Evolutionary conservation across 2,888 invertebrate species (phyloP).

Genomic region (Metellina segmentata): DNA sequence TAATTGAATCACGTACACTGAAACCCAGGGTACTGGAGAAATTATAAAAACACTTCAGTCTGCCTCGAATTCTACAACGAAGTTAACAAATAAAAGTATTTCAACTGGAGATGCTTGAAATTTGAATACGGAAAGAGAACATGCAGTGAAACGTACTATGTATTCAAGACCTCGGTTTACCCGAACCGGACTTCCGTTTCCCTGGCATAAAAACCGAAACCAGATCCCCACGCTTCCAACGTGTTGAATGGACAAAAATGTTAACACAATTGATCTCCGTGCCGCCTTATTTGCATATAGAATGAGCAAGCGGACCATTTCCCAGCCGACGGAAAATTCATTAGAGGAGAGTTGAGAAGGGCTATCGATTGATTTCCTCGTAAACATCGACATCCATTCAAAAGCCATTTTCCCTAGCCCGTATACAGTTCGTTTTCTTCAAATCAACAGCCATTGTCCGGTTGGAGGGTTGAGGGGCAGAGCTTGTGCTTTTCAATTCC

Average conservation of each 20-base stretch:
- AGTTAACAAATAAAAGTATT: no score
- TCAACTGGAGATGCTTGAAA: no score
- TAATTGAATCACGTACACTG: no score
- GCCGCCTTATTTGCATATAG: neutral
- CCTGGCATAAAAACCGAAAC: no score
- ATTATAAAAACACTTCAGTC: no score
- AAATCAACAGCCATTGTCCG: slow-evolving; percentile 67
- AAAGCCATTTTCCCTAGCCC: slow-evolving; percentile 41
- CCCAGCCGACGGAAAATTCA: neutral
- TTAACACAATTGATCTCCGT: neutral
- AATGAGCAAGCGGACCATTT: neutral
- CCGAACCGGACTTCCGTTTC: no score
- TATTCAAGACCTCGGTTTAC: no score
- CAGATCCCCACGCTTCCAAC: no score
- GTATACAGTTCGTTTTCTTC: slow-evolving; percentile 57
- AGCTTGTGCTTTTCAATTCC: slow-evolving; percentile 66
- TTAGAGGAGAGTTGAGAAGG: neutral
- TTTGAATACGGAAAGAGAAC: no score
- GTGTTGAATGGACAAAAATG: neutral
- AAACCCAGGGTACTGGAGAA: no score
- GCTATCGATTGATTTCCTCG: slow-evolving; percentile 14
- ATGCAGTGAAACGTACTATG: no score
- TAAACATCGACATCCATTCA: slow-evolving; percentile 50
- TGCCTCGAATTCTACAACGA: no score
- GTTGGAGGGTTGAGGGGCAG: slow-evolving; percentile 36